A percentile compares a stretch with the other conserved stretches of the same genome.
Evolutionary conservation across 2,797 vertebrate species (phyloP).

Genomic region (Paedocypris micromegethes): DNA sequence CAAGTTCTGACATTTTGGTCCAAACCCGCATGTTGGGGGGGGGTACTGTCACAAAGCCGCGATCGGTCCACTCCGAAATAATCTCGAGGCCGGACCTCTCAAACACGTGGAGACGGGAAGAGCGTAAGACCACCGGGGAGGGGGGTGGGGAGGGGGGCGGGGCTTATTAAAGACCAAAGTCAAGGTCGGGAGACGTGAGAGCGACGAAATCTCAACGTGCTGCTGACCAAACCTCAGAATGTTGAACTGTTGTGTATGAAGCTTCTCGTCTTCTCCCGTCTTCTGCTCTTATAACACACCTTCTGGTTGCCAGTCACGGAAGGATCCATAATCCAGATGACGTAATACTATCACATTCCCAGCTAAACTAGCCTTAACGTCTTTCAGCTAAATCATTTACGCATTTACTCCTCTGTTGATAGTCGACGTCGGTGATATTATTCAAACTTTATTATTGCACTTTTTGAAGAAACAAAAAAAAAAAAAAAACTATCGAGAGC

Average conservation of each 20-base stretch:
- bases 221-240: conserved; percentile 45
- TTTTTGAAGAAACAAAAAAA: conserved; percentile 57
- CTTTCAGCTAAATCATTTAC: conserved; percentile 36
- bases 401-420: conserved; percentile 63
- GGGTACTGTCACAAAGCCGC: conserved; percentile 50
- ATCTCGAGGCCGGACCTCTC: conserved; percentile 54
- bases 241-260: conserved; percentile 34
- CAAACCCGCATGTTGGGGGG: conserved; percentile 32
- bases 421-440: conserved; percentile 59
- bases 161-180: conserved; percentile 50
- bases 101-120: conserved; percentile 39
- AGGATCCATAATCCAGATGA: conserved; percentile 11
- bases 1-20: conserved; percentile 27
- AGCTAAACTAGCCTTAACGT: too few species aligned
- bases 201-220: conserved; percentile 39
- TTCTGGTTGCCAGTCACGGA: too few species aligned
- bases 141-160: conserved; percentile 44
- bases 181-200: conserved; percentile 37
- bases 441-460: conserved; percentile 71
- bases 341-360: background rate
- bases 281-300: background rate
- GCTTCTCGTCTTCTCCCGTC: conserved; percentile 13
- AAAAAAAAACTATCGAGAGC: conserved; percentile 43
- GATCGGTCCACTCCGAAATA: conserved; percentile 50
- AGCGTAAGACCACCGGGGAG: conserved; percentile 23